These are phyloP conservation scores for Pituophis catenifer DNA, from an alignment of 2,113 vertebrate species.

Conservation along the genomic window DNA sequence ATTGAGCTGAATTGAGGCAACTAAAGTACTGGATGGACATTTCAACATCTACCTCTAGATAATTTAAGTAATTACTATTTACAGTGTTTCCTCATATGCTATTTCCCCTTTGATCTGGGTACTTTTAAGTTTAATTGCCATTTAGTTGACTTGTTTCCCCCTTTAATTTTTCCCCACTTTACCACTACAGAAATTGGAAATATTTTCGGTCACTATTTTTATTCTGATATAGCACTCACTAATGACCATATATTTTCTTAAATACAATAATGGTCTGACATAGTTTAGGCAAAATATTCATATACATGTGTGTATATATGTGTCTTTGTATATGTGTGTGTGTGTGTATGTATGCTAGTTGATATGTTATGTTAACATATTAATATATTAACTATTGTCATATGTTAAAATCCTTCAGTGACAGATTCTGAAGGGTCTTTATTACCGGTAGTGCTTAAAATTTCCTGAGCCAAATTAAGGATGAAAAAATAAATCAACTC, in stretches of 20 bases:
- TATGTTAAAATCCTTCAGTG: neutral
- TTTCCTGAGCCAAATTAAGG: neutral
- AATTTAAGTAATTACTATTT: neutral
- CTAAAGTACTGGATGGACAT: neutral
- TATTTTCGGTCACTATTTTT: neutral
- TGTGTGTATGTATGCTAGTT: neutral
- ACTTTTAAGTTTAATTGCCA: neutral
- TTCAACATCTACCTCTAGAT: neutral
- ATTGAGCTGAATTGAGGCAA: neutral
- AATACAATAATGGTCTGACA: neutral
- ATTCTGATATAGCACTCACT: neutral
- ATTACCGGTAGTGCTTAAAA: neutral
- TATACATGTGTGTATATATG: neutral
- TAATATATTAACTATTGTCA: neutral
- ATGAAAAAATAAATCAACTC: conserved; percentile 40
- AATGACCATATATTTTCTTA: neutral
- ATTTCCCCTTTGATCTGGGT: neutral
- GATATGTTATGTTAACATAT: neutral
- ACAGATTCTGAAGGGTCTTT: neutral
- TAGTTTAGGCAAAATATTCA: neutral
- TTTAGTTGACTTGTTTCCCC: neutral
- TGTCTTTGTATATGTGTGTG: neutral
- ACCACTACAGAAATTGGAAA: neutral
- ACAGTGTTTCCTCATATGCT: neutral
- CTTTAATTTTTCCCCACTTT: neutral